phyloP scores from a whole-genome alignment of 2,888 invertebrate genomes.

The Pseudoips prasinana region DNA sequence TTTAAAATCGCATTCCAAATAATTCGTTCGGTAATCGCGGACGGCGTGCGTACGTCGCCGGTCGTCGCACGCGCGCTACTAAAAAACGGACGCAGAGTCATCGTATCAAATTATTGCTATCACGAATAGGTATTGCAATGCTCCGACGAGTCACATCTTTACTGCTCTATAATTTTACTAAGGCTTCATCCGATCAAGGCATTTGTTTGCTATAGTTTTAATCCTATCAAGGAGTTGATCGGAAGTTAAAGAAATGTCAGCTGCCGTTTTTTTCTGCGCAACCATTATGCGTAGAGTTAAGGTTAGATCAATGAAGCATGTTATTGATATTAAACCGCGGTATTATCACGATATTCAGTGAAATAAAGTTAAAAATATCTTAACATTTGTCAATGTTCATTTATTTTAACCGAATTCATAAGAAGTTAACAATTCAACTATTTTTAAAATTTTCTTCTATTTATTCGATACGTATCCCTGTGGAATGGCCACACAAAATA shows the following conservation, averaged over 20 bases:
- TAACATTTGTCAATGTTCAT: too few species aligned
- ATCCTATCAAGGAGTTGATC: slow-evolving; percentile 10
- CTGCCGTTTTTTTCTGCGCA: not conserved
- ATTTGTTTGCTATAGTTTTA: slow-evolving; percentile 11
- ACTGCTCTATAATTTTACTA: slow-evolving; percentile 22
- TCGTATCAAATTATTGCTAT: slow-evolving; percentile 53
- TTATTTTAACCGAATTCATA: too few species aligned
- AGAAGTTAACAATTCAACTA: too few species aligned
- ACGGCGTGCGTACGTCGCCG: slow-evolving; percentile 61
- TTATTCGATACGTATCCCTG: too few species aligned
- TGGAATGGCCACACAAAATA: too few species aligned
- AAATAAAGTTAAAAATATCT: too few species aligned
- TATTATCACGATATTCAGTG: too few species aligned
- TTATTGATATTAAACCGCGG: too few species aligned
- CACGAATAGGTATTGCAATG: slow-evolving; percentile 37
- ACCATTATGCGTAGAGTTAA: too few species aligned
- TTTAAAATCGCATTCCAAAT: slow-evolving; percentile 48
- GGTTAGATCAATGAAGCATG: too few species aligned
- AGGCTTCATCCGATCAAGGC: slow-evolving; percentile 33
- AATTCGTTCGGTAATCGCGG: slow-evolving; percentile 47
- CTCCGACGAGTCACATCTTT: slow-evolving; percentile 30
- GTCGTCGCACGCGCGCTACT: slow-evolving; percentile 67
- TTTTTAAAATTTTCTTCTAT: too few species aligned
- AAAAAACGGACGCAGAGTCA: slow-evolving; percentile 52
- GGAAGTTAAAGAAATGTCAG: slow-evolving; percentile 1